Conservation (phyloP, 1,140 invertebrate genomes). For the Danaus plexippus region DNA sequence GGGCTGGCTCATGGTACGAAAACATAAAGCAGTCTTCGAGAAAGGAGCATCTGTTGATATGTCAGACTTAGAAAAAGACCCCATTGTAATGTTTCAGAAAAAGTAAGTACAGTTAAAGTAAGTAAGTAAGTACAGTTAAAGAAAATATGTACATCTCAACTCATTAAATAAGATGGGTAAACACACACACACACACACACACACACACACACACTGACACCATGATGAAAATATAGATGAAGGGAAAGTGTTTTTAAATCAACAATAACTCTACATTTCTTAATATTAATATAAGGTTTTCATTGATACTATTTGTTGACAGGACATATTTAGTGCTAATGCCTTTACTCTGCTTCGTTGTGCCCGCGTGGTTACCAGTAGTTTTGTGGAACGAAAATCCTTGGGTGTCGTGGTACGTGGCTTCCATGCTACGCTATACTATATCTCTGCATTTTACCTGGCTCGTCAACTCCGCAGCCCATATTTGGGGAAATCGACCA, state of each 20-base stretch:
- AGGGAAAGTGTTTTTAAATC: too few relatives aligned
- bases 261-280: too few relatives aligned
- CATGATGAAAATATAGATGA: too few relatives aligned
- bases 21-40: conserved; percentile 86
- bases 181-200: too few relatives aligned
- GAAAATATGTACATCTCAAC: too few relatives aligned
- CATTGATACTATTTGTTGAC: conserved; percentile 15
- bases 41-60: conserved; percentile 88
- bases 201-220: too few relatives aligned
- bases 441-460: conserved; percentile 86
- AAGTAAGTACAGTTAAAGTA: conserved; percentile 77
- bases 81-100: conserved; percentile 89
- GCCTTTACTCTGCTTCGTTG: conserved; percentile 81
- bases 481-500: conserved; percentile 80
- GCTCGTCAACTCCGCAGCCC: conserved; percentile 91
- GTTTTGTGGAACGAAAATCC: conserved; percentile 83
- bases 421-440: conserved; percentile 69
- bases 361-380: conserved; percentile 73
- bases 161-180: too few relatives aligned
- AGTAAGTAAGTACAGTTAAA: too few relatives aligned
- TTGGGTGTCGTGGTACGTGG: conserved; percentile 75
- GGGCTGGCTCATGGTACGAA: conserved; percentile 90
- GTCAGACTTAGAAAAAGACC: conserved; percentile 87
- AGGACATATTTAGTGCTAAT: conserved; percentile 83
- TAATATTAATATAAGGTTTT: too few relatives aligned